Evolutionary conservation across 2,888 invertebrate species (phyloP).

Genomic region (Oligia strigilis): DNA sequence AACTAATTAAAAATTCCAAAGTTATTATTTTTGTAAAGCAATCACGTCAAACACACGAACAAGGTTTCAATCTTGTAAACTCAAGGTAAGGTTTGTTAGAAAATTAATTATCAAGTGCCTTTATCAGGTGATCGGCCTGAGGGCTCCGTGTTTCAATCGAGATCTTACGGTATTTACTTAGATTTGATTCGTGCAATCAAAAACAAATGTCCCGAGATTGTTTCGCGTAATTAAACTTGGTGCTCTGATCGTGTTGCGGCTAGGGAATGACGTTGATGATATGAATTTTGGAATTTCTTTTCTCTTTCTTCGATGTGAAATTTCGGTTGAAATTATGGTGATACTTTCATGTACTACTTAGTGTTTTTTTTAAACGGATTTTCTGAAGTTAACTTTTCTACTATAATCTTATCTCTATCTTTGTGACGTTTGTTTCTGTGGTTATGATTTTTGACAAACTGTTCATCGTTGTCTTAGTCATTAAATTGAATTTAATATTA

Average conservation of each 20-base stretch:
- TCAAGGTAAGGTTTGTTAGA: constrained; percentile 75
- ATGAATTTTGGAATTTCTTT: constrained; percentile 15
- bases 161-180: constrained; percentile 73
- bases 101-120: constrained; percentile 87
- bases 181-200: constrained; percentile 74
- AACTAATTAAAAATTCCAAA: constrained; percentile 29
- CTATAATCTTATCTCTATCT: background rate
- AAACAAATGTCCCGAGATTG: constrained; percentile 68
- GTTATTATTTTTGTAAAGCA: constrained; percentile 49
- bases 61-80: constrained; percentile 66
- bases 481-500: background rate
- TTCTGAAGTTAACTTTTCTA: background rate
- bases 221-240: constrained; percentile 62
- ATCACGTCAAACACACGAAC: constrained; percentile 56
- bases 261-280: constrained; percentile 43
- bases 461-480: background rate
- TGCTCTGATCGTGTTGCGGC: constrained; percentile 40
- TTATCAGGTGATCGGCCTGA: constrained; percentile 80
- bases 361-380: background rate
- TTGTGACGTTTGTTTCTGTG: background rate
- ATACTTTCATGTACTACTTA: background rate
- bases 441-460: background rate
- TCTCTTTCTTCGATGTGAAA: background rate
- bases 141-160: constrained; percentile 73
- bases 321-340: constrained; percentile 8